These are phyloP conservation scores for Zalophus californianus DNA, from an alignment of 2,797 vertebrate species.

Conservation along the genomic window DNA sequence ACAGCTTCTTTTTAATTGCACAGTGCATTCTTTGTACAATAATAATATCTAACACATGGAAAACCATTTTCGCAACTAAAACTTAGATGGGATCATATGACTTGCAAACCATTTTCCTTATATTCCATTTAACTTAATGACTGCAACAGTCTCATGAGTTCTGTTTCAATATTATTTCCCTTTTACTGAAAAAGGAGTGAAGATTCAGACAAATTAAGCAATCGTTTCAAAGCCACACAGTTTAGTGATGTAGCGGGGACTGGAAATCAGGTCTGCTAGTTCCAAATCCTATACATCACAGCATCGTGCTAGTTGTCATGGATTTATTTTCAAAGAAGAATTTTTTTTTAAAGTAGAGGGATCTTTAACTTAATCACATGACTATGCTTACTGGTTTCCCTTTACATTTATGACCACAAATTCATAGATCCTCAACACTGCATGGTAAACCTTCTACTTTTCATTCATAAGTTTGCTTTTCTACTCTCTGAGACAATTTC, in stretches of 20 bases:
- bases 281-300: background rate
- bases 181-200: background rate
- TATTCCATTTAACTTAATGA: background rate
- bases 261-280: background rate
- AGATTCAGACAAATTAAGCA: background rate
- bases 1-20: background rate
- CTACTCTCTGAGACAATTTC: background rate
- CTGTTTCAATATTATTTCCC: background rate
- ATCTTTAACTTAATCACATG: background rate
- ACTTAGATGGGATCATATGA: background rate
- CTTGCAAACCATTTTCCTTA: background rate
- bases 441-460: background rate
- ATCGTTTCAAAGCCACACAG: background rate
- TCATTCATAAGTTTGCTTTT: background rate
- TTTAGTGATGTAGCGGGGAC: background rate
- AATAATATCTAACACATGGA: background rate
- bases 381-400: background rate
- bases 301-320: background rate
- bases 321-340: background rate
- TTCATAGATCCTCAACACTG: background rate
- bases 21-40: background rate
- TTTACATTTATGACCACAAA: background rate
- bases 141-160: background rate
- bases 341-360: background rate
- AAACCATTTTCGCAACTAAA: slow-evolving; percentile 1